phyloP scores from a whole-genome alignment of 2,888 invertebrate genomes.

The Drosophila fungiperda region DNA sequence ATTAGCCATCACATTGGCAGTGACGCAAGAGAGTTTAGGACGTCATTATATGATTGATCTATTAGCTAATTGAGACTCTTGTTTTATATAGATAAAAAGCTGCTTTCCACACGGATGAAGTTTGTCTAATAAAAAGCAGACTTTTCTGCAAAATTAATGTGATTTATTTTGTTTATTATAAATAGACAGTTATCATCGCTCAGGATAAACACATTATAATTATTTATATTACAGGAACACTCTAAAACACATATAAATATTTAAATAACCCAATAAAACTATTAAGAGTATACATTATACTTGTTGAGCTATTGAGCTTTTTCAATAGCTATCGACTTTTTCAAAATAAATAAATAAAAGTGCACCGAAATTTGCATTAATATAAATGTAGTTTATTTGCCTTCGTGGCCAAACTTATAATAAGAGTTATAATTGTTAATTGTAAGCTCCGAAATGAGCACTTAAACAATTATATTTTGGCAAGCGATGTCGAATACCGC shows the following conservation, averaged over 20 bases:
- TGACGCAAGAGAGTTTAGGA: slow-evolving; percentile 45
- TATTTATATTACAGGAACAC: neutral
- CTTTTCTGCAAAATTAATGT: slow-evolving; percentile 1
- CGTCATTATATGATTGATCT: slow-evolving; percentile 44
- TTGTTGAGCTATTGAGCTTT: too few relatives aligned
- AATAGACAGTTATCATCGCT: neutral
- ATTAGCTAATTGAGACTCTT: slow-evolving; percentile 35
- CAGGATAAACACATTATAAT: neutral
- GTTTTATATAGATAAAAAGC: slow-evolving; percentile 4
- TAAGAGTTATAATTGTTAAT: too few relatives aligned
- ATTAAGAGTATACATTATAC: neutral
- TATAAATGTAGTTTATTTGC: too few relatives aligned
- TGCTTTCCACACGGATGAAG: slow-evolving; percentile 14
- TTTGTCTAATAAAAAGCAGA: neutral
- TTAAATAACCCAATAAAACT: neutral
- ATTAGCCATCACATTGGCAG: slow-evolving; percentile 12
- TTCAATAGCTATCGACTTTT: too few relatives aligned
- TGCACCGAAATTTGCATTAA: too few relatives aligned
- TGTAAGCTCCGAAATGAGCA: too few relatives aligned
- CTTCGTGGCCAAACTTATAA: too few relatives aligned
- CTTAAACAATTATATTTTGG: too few relatives aligned
- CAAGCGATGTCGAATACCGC: too few relatives aligned
- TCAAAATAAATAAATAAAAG: too few relatives aligned
- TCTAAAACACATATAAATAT: neutral
- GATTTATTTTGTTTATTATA: neutral